Conservation (phyloP, 1,140 invertebrate species). For the Vollenhovia emeryi region DNA sequence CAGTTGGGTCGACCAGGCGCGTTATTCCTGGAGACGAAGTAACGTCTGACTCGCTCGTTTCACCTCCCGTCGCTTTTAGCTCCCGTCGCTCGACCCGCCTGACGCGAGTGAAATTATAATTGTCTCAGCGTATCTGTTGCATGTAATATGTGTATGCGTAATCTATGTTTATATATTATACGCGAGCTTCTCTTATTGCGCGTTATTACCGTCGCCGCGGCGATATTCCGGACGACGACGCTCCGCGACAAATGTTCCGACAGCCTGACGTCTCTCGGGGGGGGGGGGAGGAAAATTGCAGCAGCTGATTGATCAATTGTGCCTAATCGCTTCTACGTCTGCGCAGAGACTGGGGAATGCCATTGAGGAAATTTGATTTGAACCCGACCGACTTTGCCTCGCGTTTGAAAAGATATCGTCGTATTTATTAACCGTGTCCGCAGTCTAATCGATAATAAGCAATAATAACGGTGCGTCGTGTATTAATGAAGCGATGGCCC, state of each 20-base stretch:
- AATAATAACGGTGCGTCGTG: slow-evolving; percentile 37
- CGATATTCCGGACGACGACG: not conserved
- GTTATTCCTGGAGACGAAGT: not conserved
- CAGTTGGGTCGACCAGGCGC: not conserved
- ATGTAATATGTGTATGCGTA: not conserved
- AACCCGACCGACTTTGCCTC: not conserved
- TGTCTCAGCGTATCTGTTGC: not conserved
- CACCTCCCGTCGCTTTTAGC: not conserved
- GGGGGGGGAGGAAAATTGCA: not conserved
- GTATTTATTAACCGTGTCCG: slow-evolving; percentile 27
- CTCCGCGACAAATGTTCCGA: no score
- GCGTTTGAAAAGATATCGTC: not conserved
- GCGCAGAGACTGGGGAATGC: no score
- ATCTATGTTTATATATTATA: not conserved
- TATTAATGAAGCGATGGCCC: slow-evolving; percentile 40
- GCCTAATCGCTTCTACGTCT: not conserved
- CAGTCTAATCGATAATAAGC: slow-evolving; percentile 23
- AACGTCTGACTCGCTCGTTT: slow-evolving; percentile 3
- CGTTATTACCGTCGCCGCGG: not conserved
- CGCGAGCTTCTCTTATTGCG: not conserved
- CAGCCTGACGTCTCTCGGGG: not conserved
- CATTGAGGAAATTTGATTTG: not conserved
- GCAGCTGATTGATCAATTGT: not conserved
- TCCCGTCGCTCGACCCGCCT: not conserved
- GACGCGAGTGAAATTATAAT: not conserved